Percentiles rank a stretch among this genome's conserved stretches.
These are phyloP conservation scores for Callipepla squamata DNA, from an alignment of 2,113 vertebrate genomes.

Conservation along the genomic window DNA sequence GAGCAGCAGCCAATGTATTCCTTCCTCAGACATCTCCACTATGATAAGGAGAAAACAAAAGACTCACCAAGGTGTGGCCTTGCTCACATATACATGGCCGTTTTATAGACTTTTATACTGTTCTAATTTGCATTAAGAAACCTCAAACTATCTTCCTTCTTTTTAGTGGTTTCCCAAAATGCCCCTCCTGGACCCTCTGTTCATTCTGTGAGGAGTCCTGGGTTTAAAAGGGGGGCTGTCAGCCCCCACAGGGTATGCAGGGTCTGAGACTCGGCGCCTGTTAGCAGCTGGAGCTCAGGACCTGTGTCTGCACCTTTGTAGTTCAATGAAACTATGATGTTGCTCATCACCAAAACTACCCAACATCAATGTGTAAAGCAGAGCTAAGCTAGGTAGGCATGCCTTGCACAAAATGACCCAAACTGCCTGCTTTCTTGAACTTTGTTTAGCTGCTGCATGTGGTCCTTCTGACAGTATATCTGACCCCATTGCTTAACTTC, in stretches of 20 bases:
- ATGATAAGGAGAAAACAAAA: background rate
- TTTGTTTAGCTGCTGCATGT: background rate
- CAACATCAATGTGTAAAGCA: background rate
- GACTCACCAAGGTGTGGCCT: background rate
- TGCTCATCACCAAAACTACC: background rate
- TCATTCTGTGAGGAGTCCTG: background rate
- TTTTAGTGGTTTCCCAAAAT: background rate
- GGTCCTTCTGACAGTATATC: background rate
- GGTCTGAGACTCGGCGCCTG: background rate
- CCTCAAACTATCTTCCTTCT: background rate
- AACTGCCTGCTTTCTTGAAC: background rate
- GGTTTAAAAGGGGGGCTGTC: rapidly evolving
- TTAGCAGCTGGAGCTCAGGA: background rate
- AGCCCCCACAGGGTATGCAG: rapidly evolving
- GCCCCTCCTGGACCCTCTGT: background rate
- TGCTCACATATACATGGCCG: background rate
- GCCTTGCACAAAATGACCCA: background rate
- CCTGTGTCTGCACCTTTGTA: background rate
- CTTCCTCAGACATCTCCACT: background rate
- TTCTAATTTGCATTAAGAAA: background rate
- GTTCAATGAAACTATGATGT: background rate
- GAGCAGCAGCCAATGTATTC: background rate
- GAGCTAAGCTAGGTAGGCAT: background rate
- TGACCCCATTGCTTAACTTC: background rate
- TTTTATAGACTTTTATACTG: background rate